Percentiles rank a stretch among this genome's conserved stretches.
These are phyloP conservation scores for Coptotermes formosanus DNA, from an alignment of 1,140 invertebrate species.

Conservation along the genomic window DNA sequence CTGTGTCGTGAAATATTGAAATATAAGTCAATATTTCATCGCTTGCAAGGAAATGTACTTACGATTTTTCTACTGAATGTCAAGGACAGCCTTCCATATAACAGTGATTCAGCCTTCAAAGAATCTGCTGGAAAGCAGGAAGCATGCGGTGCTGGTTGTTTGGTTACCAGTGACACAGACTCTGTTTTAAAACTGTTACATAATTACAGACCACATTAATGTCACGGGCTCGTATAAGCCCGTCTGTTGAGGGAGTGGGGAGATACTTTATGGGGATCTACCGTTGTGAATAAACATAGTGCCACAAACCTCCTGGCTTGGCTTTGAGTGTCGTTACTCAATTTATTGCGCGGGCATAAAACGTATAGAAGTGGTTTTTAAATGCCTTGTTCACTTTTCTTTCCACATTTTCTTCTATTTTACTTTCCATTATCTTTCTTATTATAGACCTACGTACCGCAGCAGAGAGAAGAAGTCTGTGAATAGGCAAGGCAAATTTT, in stretches of 20 bases:
- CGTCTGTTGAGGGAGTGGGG: background rate
- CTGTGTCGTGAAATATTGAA: too few relatives aligned
- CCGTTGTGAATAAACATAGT: background rate
- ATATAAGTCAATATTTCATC: too few relatives aligned
- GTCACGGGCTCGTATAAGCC: background rate
- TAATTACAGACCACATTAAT: background rate
- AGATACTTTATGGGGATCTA: background rate
- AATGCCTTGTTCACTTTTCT: background rate
- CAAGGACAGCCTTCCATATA: too few relatives aligned
- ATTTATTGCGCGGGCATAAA: slow-evolving; percentile 8
- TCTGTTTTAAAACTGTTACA: background rate
- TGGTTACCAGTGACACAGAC: background rate
- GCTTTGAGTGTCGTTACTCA: slow-evolving; percentile 1
- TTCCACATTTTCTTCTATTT: background rate
- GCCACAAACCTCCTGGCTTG: background rate
- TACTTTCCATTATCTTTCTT: background rate
- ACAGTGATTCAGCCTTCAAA: background rate
- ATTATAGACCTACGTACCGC: too few relatives aligned
- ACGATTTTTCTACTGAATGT: too few relatives aligned
- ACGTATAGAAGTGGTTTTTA: slow-evolving; percentile 16
- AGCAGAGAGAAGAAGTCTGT: too few relatives aligned
- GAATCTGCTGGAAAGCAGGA: background rate
- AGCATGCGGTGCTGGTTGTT: background rate
- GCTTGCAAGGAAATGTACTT: too few relatives aligned
- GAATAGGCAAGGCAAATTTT: too few relatives aligned